Evolutionary conservation across 2,797 vertebrate genomes (phyloP).

Genomic region (Lacerta viridis): DNA sequence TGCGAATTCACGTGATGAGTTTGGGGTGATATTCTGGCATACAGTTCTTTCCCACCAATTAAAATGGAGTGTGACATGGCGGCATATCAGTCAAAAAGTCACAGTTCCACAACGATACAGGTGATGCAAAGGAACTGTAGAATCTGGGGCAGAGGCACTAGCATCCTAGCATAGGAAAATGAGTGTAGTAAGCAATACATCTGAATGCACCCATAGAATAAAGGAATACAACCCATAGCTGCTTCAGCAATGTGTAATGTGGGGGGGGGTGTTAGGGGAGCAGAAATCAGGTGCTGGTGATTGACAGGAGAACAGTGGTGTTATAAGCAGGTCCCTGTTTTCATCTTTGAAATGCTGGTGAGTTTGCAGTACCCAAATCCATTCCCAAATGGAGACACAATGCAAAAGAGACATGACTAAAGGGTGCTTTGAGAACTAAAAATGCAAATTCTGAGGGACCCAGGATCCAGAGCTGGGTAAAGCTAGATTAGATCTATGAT

Average conservation of each 20-base stretch:
- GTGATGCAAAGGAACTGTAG: too few relatives aligned
- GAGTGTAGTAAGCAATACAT: too few relatives aligned
- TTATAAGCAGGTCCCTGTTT: not conserved
- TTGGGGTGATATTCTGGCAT: too few relatives aligned
- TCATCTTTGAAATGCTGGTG: not conserved
- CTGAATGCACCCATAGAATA: not conserved
- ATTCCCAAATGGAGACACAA: not conserved
- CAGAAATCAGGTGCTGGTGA: not conserved
- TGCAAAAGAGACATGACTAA: not conserved
- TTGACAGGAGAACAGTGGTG: not conserved
- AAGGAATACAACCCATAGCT: not conserved
- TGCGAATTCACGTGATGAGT: too few relatives aligned
- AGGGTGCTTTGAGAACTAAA: not conserved
- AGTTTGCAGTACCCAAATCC: not conserved
- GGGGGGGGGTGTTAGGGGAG: not conserved
- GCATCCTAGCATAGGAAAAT: too few relatives aligned
- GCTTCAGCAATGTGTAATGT: not conserved
- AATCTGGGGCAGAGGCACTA: too few relatives aligned
- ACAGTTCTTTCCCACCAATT: too few relatives aligned
- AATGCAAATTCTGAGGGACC: not conserved
- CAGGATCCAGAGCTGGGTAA: not conserved
- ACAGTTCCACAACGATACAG: too few relatives aligned
- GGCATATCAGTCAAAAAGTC: too few relatives aligned
- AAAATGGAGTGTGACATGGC: too few relatives aligned
- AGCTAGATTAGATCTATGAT: too few relatives aligned